Percentiles rank a stretch among this genome's conserved stretches.
These are phyloP conservation scores for Dryococelus australis DNA, from an alignment of 2,888 invertebrate genomes.

Conservation along the genomic window DNA sequence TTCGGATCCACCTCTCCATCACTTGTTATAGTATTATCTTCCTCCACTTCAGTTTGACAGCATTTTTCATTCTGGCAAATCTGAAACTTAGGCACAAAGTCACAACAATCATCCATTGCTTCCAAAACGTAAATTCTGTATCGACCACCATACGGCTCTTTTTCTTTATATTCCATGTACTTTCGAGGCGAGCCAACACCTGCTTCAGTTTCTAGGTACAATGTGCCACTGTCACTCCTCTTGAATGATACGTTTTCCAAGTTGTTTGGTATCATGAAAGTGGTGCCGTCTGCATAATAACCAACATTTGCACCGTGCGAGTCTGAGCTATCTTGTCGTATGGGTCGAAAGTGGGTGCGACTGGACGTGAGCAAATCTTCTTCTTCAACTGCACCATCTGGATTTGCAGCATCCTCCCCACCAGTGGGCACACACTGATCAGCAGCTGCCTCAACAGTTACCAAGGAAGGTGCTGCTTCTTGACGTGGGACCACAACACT, in stretches of 20 bases:
- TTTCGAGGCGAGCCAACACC: conserved; percentile 51
- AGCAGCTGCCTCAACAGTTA: neutral
- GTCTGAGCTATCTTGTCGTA: conserved; percentile 63
- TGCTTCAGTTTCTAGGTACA: conserved; percentile 64
- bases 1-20: conserved; percentile 40
- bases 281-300: conserved; percentile 72
- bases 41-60: conserved; percentile 34
- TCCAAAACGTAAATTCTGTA: conserved; percentile 57
- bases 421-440: neutral
- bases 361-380: conserved; percentile 80
- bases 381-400: conserved; percentile 52
- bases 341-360: conserved; percentile 85
- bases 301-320: conserved; percentile 58
- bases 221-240: conserved; percentile 70
- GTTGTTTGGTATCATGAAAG: conserved; percentile 70
- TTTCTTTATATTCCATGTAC: conserved; percentile 61
- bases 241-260: conserved; percentile 71
- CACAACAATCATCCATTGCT: conserved; percentile 53
- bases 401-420: neutral
- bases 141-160: conserved; percentile 45
- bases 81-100: conserved; percentile 73
- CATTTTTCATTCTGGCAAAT: conserved; percentile 54
- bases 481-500: conserved; percentile 64
- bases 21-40: conserved; percentile 36
- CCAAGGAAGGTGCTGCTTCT: neutral